Base-by-base conservation (phyloP, 2,797 vertebrate species). In the Alcedo quadribrachys region DNA sequence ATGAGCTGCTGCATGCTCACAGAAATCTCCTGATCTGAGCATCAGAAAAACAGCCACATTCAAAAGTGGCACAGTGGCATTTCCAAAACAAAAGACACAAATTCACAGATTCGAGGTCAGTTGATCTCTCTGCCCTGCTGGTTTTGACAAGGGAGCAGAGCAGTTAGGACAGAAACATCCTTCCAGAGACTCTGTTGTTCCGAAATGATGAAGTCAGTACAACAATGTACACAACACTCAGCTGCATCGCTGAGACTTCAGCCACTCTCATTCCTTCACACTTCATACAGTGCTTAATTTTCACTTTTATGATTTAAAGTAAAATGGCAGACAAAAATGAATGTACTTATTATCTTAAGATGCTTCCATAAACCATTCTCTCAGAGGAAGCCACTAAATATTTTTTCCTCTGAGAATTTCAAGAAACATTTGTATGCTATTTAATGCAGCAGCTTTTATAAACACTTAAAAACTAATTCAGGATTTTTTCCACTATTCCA, bases 171-270 rank as follows among this genome's bases (percentile, higher is more conserved):
- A 75, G 63, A 51, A 74, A 75, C 16, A 18, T 61, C 35, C 28
- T 30, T 53, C 40, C 28, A 32, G 27, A 9, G 4, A 22, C 28
- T 27, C 22, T 19, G 7, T 43, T 45, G 13, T 25, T 80, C 42
- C 57, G 27, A 86, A 66, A n/a, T 25, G 6, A 48, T 28, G 35
- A 65, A 70, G 22, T n/a, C 37, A 61, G 30, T 40, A n/a, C 22
- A 48, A 35, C 7, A 35, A 53, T 0, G 1, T 19, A 48, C 0
- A 0, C 15, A 68, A 9, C 10, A 9, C 24, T 32, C 30, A 8
- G 21, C 45, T 20, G 33, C 53, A 30, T n/a, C 12, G 50, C 32
- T 45, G 20, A 9, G 9, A 45, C 37, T 73, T 51, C 43, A 62
- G 51, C 42, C 20, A 15, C 30, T 48, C 33, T 69, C 22, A 48